Base-by-base conservation (phyloP, 2,113 vertebrate species). In the Lipophrys pholis region DNA sequence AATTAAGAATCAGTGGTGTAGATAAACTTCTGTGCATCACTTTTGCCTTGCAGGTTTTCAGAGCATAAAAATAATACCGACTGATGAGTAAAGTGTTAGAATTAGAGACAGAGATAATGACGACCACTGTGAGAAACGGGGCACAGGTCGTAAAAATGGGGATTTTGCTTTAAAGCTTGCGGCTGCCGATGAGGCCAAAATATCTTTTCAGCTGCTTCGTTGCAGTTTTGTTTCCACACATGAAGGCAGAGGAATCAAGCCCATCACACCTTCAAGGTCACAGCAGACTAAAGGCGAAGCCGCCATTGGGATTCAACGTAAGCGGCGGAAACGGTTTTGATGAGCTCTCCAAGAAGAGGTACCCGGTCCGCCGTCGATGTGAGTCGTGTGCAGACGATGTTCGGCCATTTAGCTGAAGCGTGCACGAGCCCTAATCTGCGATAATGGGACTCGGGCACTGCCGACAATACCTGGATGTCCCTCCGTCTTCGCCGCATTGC, bases 401-500 rank as follows among this genome's bases (percentile, higher is more conserved):
- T 3, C 45, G 48, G 40, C 64, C 21, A 50, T 65, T 48, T 15
- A 52, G 76, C 46, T 51, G 48, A 62, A 73, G 8, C 43, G 54
- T 40, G 38, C 52, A 60, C 9, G 73, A 49, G 53, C 21, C 49
- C 7, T 11, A 70, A 53, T 30, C 60, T 17, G 61, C 17, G 57
- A 62, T 76, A 69, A 79, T 1, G 17, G 66, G 8, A 12, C 65
- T 76, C 66, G 57, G 40, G 21, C 41, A 11, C 3, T 35, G 40
- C 61, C 64, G 64, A 76, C 66, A 60, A 68, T 56, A 36, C 50
- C n/a, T 45, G 38, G 6, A 38, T 38, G 76, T 73, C 76, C 64
- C 46, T 54, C 50, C 79, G 77, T 73, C 69, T 51, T 64, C 71
- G 51, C 69, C 63, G 66, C 53, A 48, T 63, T 38, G 35, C 81